A percentile compares a stretch with the other conserved stretches of the same genome.
phyloP scores from a whole-genome alignment of 2,797 vertebrate genomes.

The Clarias pachynema region DNA sequence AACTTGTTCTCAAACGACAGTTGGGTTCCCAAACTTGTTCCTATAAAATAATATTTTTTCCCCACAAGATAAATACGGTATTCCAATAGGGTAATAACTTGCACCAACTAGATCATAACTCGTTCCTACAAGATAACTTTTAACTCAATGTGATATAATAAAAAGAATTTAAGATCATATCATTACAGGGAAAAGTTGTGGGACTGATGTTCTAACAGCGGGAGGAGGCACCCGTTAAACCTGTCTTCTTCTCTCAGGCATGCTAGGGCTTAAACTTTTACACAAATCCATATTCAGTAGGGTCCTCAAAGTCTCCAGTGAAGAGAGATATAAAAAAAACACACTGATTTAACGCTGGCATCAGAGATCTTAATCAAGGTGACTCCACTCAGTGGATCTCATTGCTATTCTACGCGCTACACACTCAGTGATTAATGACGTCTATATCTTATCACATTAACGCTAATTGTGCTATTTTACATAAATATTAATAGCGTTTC shows the following conservation, averaged over 20 bases:
- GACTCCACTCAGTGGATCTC: constrained; percentile 37
- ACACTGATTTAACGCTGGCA: constrained; percentile 42
- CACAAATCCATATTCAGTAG: constrained; percentile 62
- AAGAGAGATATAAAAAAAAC: constrained; percentile 47
- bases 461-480: constrained; percentile 52
- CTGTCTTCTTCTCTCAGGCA: background rate
- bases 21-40: too few relatives aligned
- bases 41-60: too few relatives aligned
- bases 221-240: background rate
- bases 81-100: too few relatives aligned
- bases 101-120: too few relatives aligned
- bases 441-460: constrained; percentile 52
- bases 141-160: background rate
- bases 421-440: constrained; percentile 53
- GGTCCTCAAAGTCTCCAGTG: constrained; percentile 57
- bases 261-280: constrained; percentile 19
- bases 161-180: background rate
- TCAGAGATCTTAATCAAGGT: constrained; percentile 55
- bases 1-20: too few relatives aligned
- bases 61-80: too few relatives aligned
- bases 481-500: constrained; percentile 59
- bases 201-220: background rate
- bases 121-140: too few relatives aligned
- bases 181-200: background rate
- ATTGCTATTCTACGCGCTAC: constrained; percentile 48